These are phyloP conservation scores for Ichneumon xanthorius DNA, from an alignment of 2,888 invertebrate species.

Conservation along the genomic window DNA sequence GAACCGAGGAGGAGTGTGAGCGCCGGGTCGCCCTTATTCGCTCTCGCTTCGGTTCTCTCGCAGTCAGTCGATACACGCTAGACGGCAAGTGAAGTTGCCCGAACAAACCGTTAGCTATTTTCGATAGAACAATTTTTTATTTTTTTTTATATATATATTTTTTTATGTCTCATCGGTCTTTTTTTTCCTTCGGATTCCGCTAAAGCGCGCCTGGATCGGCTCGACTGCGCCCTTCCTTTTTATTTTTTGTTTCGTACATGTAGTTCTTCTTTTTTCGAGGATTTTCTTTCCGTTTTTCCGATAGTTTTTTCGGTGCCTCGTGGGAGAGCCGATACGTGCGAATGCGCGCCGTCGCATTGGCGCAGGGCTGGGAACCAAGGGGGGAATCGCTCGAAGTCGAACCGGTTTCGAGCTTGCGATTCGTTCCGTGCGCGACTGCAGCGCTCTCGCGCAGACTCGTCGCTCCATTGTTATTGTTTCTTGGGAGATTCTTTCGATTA, in stretches of 20 bases:
- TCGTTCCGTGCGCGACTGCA: background rate
- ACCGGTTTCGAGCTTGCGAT: constrained; percentile 6
- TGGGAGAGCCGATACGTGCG: background rate
- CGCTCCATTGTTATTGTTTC: background rate
- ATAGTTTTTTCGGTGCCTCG: background rate
- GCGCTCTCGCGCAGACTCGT: background rate
- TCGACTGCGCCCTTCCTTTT: background rate
- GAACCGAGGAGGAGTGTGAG: constrained; percentile 41
- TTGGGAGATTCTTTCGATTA: background rate
- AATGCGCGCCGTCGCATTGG: background rate
- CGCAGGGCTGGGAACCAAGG: background rate
- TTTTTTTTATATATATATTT: background rate
- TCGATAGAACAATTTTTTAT: constrained; percentile 15
- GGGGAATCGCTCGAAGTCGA: background rate
- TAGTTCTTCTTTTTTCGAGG: background rate
- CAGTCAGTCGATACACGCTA: constrained; percentile 72
- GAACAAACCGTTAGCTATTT: constrained; percentile 17
- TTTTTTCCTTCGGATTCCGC: background rate
- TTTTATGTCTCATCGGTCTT: background rate
- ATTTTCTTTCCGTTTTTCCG: constrained; percentile 2
- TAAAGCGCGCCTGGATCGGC: background rate
- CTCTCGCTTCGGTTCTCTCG: constrained; percentile 66
- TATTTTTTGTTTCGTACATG: background rate
- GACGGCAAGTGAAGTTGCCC: constrained; percentile 63
- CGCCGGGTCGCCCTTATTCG: constrained; percentile 70